Percentiles rank a stretch among this genome's conserved stretches.
Evolutionary conservation across 2,797 vertebrate genomes (phyloP).

Genomic region (Graptemys geographica): DNA sequence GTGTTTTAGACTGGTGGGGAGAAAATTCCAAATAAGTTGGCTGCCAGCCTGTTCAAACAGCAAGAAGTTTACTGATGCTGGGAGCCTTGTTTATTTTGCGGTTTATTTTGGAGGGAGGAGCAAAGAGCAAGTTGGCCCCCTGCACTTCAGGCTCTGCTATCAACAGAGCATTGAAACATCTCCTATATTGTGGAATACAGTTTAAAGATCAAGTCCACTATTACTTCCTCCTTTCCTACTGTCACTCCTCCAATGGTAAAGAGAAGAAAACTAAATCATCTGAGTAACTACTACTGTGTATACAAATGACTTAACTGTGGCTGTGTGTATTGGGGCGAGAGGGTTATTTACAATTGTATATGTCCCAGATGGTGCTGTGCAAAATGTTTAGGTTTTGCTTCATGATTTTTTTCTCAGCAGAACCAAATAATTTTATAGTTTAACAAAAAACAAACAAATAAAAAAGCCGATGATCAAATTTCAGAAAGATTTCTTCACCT

Average conservation of each 20-base stretch:
- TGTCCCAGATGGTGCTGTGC: neutral
- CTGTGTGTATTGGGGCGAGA: neutral
- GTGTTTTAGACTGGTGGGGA: slow-evolving; percentile 47
- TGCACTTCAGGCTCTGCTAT: slow-evolving; percentile 37
- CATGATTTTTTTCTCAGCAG: neutral
- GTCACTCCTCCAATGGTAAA: slow-evolving; percentile 21
- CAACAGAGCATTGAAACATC: slow-evolving; percentile 32
- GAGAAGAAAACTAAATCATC: slow-evolving; percentile 42
- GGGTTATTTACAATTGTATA: neutral
- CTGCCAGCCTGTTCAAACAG: slow-evolving; percentile 51
- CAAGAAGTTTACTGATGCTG: slow-evolving; percentile 51
- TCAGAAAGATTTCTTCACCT: neutral
- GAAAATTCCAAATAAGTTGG: slow-evolving; percentile 46
- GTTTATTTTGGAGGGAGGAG: slow-evolving; percentile 51
- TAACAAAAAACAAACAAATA: neutral
- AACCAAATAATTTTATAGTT: neutral
- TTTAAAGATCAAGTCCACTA: slow-evolving; percentile 49
- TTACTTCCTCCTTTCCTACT: slow-evolving; percentile 51
- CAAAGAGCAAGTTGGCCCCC: slow-evolving; percentile 48
- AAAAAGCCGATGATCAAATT: neutral
- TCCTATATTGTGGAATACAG: slow-evolving; percentile 24
- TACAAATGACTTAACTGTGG: slow-evolving; percentile 10
- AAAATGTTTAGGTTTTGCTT: neutral
- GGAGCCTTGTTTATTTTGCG: slow-evolving; percentile 62
- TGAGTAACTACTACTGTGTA: slow-evolving; percentile 42